These are phyloP conservation scores for Schrankia costaestrigalis DNA, from an alignment of 2,888 invertebrate species.

Conservation along the genomic window DNA sequence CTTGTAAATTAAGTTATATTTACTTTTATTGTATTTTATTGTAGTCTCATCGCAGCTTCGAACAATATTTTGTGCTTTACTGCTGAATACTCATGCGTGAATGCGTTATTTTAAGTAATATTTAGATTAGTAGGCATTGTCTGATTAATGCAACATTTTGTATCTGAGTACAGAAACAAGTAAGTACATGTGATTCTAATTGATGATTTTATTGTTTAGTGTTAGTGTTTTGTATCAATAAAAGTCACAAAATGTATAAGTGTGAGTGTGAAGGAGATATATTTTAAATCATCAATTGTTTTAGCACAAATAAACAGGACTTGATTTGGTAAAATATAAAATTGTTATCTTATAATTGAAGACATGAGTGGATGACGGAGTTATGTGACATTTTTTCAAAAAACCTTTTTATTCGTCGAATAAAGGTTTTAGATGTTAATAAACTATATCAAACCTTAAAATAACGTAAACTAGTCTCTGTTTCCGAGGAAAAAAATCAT, in stretches of 20 bases:
- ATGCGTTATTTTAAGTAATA: slow-evolving; percentile 68
- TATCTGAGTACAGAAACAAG: slow-evolving; percentile 70
- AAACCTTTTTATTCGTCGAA: too few relatives aligned
- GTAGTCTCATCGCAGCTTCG: slow-evolving; percentile 78
- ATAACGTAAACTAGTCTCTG: too few relatives aligned
- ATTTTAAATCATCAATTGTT: slow-evolving; percentile 34
- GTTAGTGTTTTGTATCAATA: slow-evolving; percentile 46
- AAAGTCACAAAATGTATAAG: slow-evolving; percentile 56
- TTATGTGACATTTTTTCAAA: too few relatives aligned
- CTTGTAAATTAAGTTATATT: slow-evolving; percentile 61
- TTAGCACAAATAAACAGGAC: slow-evolving; percentile 41
- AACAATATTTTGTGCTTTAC: slow-evolving; percentile 77
- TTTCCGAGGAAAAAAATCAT: too few relatives aligned
- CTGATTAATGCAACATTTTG: slow-evolving; percentile 66
- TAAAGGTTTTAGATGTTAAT: too few relatives aligned
- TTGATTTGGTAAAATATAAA: slow-evolving; percentile 34
- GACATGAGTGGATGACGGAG: too few relatives aligned
- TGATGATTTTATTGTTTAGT: slow-evolving; percentile 63
- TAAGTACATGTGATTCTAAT: slow-evolving; percentile 77
- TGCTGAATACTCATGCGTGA: slow-evolving; percentile 79
- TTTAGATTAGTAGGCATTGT: slow-evolving; percentile 57
- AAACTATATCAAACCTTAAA: too few relatives aligned
- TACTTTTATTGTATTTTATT: slow-evolving; percentile 51
- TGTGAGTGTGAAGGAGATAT: slow-evolving; percentile 34
- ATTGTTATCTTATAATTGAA: too few relatives aligned